A percentile compares a stretch with the other conserved stretches of the same genome.
Evolutionary conservation across 2,888 invertebrate genomes (phyloP).

Genomic region (Drosophila borborema): DNA sequence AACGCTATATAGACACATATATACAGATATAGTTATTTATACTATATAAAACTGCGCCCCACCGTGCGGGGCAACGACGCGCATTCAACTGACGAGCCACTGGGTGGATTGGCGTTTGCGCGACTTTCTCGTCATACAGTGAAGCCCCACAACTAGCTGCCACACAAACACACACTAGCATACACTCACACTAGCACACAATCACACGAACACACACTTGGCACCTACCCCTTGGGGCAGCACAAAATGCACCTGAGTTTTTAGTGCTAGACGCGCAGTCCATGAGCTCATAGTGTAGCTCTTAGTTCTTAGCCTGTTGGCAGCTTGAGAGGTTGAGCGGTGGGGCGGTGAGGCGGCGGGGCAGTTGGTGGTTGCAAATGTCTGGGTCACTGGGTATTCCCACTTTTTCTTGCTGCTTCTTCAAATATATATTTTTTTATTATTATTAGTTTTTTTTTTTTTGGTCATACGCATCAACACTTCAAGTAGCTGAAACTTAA

Average conservation of each 20-base stretch:
- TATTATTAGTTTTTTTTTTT: neutral
- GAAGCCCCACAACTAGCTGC: slow-evolving; percentile 29
- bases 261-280: slow-evolving; percentile 40
- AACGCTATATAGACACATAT: neutral
- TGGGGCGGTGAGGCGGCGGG: neutral
- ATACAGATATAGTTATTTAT: neutral
- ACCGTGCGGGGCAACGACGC: slow-evolving; percentile 61
- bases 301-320: slow-evolving; percentile 6
- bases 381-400: slow-evolving; percentile 70
- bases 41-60: slow-evolving; percentile 13
- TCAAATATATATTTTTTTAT: neutral
- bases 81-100: slow-evolving; percentile 80
- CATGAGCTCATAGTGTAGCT: slow-evolving; percentile 54
- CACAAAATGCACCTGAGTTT: slow-evolving; percentile 41
- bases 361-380: slow-evolving; percentile 40
- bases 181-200: slow-evolving; percentile 2
- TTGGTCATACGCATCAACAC: slow-evolving; percentile 33
- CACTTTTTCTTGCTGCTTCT: neutral
- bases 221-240: slow-evolving; percentile 56
- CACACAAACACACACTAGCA: slow-evolving; percentile 3
- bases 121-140: slow-evolving; percentile 48
- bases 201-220: neutral
- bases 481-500: slow-evolving; percentile 30
- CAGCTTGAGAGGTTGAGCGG: slow-evolving; percentile 8
- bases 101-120: slow-evolving; percentile 61